Percentiles rank a stretch among this genome's conserved stretches.
Conservation (phyloP, 2,888 invertebrate genomes). For the Polymixis flavicincta region DNA sequence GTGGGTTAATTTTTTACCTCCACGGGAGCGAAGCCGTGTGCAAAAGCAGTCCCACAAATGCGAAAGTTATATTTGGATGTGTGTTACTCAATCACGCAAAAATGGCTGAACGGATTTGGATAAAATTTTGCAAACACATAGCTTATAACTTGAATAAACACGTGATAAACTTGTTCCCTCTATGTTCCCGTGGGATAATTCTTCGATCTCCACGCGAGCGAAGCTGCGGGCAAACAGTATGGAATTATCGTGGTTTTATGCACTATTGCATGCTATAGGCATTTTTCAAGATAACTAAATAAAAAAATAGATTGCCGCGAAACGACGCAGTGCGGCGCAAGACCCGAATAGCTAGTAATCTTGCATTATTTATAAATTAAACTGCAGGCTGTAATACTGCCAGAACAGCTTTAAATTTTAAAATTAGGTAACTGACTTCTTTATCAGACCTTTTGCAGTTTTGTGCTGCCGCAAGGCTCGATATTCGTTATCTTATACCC, state of each 20-base stretch:
- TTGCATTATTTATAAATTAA: slow-evolving; percentile 28
- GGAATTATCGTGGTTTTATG: slow-evolving; percentile 51
- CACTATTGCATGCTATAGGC: slow-evolving; percentile 29
- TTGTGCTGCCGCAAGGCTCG: neutral
- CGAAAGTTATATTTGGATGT: no score
- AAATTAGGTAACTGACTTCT: neutral
- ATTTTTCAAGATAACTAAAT: slow-evolving; percentile 35
- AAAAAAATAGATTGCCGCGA: slow-evolving; percentile 19
- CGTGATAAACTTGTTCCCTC: no score
- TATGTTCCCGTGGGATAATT: no score
- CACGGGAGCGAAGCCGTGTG: neutral
- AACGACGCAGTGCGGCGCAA: slow-evolving; percentile 51
- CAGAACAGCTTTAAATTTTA: slow-evolving; percentile 1
- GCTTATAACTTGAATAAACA: no score
- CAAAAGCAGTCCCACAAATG: no score
- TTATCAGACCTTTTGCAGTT: neutral
- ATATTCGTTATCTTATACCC: neutral
- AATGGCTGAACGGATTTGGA: no score
- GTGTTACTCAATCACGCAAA: no score
- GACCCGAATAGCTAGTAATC: slow-evolving; percentile 21
- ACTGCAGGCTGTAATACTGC: slow-evolving; percentile 1
- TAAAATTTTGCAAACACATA: no score
- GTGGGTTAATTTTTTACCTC: no score
- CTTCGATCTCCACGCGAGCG: neutral
- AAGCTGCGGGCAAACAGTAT: neutral